Evolutionary conservation across 2,888 invertebrate species (phyloP), one percentile per base, ranked within the genome.

Genomic region (Eupeodes luniger): DNA sequence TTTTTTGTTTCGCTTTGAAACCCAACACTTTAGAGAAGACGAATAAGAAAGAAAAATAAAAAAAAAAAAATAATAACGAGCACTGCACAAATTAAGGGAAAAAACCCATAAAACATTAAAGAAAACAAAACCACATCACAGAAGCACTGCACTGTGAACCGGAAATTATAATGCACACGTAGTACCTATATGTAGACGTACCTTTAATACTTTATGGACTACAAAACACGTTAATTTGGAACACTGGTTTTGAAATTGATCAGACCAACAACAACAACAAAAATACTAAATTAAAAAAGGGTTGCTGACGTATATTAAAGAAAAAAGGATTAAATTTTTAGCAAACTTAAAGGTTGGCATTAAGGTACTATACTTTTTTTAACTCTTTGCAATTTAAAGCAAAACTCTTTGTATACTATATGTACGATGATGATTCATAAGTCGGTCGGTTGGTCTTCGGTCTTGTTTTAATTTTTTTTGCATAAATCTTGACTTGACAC

Each of bases 81-180:
- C 14, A 69, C 61, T 78, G 51, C 59, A 61, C 66, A 78, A 69
- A 47, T 57, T 59, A 72, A 72, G 72, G 27, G 9, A 64, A 77
- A 62, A 76, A 82, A 70, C 34, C 27, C 51, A 67, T 51, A 47
- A 47, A 64, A 47, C 64, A 47, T 62, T 19, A 64, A 66, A 14
- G 34, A 34, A 27, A 34, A 61, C 7, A 75, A 16, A 53, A 67
- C 69, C 53, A 67, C 40, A 55, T 36, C 55, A 27, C 40, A 47
- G 57, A 57, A 59, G 44, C 72, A 72, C 72, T 72, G 76, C 85
- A 85, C 77, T 81, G 64, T 76, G 69, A 75, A 69, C 79, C 80
- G 85, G 85, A 85, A 80, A 80, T 70, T 70, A 79, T 47, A 62
- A 57, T 70, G 80, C 85, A 80, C 75, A 76, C 69, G 47, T 27